Evolutionary conservation across 2,113 vertebrate species (phyloP), one percentile per base, ranked within the genome.

Genomic region (Pedionomus torquatus): DNA sequence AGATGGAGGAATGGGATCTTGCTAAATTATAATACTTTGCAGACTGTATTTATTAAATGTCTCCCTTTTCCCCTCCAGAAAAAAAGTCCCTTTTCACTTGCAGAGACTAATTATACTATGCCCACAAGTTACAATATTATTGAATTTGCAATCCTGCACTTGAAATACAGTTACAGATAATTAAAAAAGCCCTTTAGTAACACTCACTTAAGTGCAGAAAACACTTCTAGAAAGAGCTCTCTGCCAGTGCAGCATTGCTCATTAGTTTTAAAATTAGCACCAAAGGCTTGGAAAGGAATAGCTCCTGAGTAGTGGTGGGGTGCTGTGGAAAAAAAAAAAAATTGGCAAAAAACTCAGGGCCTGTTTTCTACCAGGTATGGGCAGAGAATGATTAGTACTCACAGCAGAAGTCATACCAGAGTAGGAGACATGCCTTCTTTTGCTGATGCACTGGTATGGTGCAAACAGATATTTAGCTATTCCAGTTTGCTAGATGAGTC

Each of bases 81-180:
- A 54, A 51, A 88, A 86, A 13, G 23, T 74, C 41, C 15, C 65
- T 81, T 94, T 86, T 49, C 37, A 70, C 64, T 91, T 90, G n/a
- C n/a, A 90, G 41, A 92, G 83, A 86, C 75, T 95, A 94, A 95
- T 96, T 94, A 95, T 54, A 78, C 60, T 30, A 43, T 76, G 69
- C 64, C 60, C 61, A 95, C 68, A 87, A 94, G 91, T 92, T 89
- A 89, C 30, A 91, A 25, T 79, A 65, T 81, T 89, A 94, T 89
- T 87, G 75, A 95, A 82, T 64, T 89, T 79, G 72, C 68, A 95
- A 78, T 39, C 35, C 28, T 78, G 52, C 48, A 77, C 83, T 93
- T 51, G 72, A 91, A 95, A 89, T 44, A 92, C 41, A 65, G 44
- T 57, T 83, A 79, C 37, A 61, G 58, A 70, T 81, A 91, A 96